Percentiles rank a stretch among this genome's conserved stretches.
phyloP scores from a whole-genome alignment of 2,888 invertebrate genomes.

The Amphipyra berbera region DNA sequence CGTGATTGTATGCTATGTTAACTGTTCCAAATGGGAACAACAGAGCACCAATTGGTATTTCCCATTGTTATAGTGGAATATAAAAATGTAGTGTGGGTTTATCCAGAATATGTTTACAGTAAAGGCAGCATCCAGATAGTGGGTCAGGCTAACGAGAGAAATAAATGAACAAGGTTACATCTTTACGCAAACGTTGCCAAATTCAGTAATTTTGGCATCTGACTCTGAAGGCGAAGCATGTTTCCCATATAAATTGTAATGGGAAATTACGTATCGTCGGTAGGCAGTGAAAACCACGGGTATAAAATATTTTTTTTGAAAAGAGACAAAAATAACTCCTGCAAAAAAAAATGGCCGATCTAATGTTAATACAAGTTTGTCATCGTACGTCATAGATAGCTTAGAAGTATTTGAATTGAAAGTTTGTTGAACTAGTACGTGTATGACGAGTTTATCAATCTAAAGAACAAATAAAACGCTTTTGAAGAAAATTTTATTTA shows the following conservation, averaged over 20 bases:
- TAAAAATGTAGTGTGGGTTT: constrained; percentile 29
- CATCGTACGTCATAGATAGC: no score
- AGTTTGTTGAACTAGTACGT: no score
- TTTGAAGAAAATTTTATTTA: no score
- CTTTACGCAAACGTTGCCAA: constrained; percentile 28
- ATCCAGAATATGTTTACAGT: constrained; percentile 19
- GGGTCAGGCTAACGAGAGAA: constrained; percentile 15
- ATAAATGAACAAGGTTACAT: constrained; percentile 14
- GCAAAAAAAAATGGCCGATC: no score
- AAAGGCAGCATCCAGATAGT: constrained; percentile 13
- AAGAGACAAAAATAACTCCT: no score
- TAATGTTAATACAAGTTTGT: no score
- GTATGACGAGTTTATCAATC: no score
- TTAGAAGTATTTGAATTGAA: no score
- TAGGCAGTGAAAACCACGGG: background rate
- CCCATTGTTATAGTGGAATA: constrained; percentile 9
- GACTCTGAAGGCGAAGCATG: background rate
- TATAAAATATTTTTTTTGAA: no score
- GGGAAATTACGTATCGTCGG: constrained; percentile 32
- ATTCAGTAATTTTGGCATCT: constrained; percentile 31
- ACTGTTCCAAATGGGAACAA: constrained; percentile 4
- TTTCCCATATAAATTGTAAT: constrained; percentile 19
- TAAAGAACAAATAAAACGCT: no score
- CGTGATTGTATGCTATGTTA: no score
- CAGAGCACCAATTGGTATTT: constrained; percentile 23